Evolutionary conservation across 2,888 invertebrate species (phyloP), one percentile per base, ranked within the genome.

Genomic region (Galerucella calmariensis): DNA sequence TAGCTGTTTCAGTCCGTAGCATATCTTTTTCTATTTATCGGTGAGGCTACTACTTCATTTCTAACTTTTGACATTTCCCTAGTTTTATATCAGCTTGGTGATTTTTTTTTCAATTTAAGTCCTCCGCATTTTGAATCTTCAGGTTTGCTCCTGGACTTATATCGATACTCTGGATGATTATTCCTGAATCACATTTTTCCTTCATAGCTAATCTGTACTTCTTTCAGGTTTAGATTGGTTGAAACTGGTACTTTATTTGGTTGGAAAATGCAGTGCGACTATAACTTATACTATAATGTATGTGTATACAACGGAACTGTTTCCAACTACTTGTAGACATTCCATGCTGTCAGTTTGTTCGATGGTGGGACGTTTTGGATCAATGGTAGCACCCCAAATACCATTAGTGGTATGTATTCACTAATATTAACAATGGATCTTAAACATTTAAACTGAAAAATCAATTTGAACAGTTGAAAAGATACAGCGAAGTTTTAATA

Each of bases 311-410:
- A 90, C 92, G 58, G 94, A 94, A 87, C 88, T 94, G 86, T 94
- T 93, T 85, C 94, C 94, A 11, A 94, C 94, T 65, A 89, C 88
- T 76, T 87, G 91, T 69, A 90, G 94, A 72, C 91, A 92, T 82
- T 92, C 92, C 20, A 88, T 92, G 79, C 88, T 94, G 66, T 91
- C 92, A 5, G 89, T 92, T 67, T 92, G 92, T 86, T 92, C 93
- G 66, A 92, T 93, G 88, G 89, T 92, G 79, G 94, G 93, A 61
- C 89, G 93, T 14, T 79, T 93, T 74, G 94, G 94, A 14, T 92
- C 92, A 16, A 90, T 93, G 84, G 85, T 92, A 69, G 93, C 94
- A 44, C 93, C 94, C 53, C 93, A 93, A 86, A 92, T 93, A 12
- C 92, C 92, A 16, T 86, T 93, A 53, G 85, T 93, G 87, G 92